Evolutionary conservation across 2,888 invertebrate genomes (phyloP).

Genomic region (Pseudococcus longispinus): DNA sequence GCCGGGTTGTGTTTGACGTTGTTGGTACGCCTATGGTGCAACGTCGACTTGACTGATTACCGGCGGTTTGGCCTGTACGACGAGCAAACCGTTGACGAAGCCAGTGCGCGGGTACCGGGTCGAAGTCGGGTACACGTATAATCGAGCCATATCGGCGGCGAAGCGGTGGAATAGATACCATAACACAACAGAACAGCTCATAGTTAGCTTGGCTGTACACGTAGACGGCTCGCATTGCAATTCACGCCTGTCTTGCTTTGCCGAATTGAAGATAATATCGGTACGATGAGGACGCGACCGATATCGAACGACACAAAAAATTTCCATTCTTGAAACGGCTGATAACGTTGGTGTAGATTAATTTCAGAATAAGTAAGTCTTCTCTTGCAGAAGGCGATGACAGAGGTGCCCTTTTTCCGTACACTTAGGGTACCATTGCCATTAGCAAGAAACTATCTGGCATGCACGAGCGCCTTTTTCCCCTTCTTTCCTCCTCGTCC

Average conservation of each 20-base stretch:
- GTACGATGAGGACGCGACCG: not conserved
- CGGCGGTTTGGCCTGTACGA: not conserved
- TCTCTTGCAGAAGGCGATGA: not conserved
- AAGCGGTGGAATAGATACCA: not conserved
- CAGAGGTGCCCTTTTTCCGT: not conserved
- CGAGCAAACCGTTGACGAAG: not conserved
- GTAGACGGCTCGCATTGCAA: not conserved
- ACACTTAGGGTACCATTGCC: not conserved
- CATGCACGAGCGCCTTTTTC: not conserved
- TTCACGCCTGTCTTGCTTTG: not conserved
- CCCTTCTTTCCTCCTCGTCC: not conserved
- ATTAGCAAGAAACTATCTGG: not conserved
- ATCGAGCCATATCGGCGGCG: not conserved
- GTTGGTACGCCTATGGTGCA: constrained; percentile 35
- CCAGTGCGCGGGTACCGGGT: not conserved
- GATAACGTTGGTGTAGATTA: not conserved
- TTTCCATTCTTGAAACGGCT: not conserved
- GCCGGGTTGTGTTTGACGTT: constrained; percentile 9
- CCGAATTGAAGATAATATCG: not conserved
- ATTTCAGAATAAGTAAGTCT: not conserved
- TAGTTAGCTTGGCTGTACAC: not conserved
- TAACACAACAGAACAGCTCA: not conserved
- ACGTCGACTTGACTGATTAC: constrained; percentile 42
- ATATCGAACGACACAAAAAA: not conserved
- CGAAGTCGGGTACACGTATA: not conserved